Conservation (phyloP, 2,797 vertebrate species). For the Pogoniulus pusillus region DNA sequence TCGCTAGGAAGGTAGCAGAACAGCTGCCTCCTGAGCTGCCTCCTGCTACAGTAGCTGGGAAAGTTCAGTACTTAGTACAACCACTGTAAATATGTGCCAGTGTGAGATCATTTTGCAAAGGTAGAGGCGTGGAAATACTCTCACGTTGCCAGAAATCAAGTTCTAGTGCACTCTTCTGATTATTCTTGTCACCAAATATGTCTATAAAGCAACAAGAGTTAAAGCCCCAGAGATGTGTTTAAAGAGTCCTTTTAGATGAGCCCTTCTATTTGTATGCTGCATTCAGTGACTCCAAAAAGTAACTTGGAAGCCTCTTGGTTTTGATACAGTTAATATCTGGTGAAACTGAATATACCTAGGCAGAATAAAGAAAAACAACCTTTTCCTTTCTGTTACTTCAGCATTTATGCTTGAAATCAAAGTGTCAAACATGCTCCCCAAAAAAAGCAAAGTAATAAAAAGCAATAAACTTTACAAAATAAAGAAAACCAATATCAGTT, state of each 20-base stretch:
- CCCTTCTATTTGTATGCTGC: not conserved
- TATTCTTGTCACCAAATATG: not conserved
- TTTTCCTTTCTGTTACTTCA: not conserved
- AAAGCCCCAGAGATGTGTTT: not conserved
- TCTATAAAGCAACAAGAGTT: not conserved
- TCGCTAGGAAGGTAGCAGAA: not conserved
- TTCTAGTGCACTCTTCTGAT: not conserved
- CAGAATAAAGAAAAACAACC: not conserved
- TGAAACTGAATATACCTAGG: not conserved
- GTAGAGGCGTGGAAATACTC: not conserved
- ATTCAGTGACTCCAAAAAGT: not conserved
- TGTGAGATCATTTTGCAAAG: not conserved
- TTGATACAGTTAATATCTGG: not conserved
- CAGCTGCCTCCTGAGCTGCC: not conserved
- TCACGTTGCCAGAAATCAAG: not conserved
- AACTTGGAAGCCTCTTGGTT: not conserved
- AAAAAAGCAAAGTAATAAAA: not conserved
- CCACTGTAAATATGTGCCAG: not conserved
- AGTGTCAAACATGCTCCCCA: not conserved
- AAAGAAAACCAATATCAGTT: not conserved
- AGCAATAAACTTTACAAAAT: not conserved
- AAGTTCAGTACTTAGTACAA: not conserved
- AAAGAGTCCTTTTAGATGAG: not conserved
- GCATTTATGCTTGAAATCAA: not conserved
- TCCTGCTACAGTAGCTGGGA: not conserved